phyloP scores from a whole-genome alignment of 2,113 vertebrate genomes.

The Caretta caretta region DNA sequence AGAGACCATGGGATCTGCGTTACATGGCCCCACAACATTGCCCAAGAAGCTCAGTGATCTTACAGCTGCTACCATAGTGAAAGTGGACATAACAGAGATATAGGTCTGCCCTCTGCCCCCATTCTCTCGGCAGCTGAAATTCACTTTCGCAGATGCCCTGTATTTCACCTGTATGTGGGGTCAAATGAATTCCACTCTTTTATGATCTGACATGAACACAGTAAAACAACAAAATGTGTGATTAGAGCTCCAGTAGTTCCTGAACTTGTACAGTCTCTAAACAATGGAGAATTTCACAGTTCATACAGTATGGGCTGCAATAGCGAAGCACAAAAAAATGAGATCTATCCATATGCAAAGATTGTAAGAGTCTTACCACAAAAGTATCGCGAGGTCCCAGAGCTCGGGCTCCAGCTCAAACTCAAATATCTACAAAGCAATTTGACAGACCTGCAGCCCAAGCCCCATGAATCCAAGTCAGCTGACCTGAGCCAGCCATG shows the following conservation, averaged over 20 bases:
- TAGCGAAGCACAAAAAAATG: not conserved
- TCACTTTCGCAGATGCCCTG: not conserved
- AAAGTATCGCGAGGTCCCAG: not conserved
- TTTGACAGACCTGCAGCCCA: not conserved
- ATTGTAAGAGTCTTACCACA: no score
- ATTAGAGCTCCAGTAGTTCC: not conserved
- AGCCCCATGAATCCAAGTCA: not conserved
- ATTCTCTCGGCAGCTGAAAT: not conserved
- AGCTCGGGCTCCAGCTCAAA: not conserved
- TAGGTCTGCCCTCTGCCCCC: not conserved
- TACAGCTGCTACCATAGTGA: not conserved
- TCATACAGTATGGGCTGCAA: not conserved
- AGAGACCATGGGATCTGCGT: not conserved
- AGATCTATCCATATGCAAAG: not conserved
- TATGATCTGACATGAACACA: not conserved
- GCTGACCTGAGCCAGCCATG: not conserved
- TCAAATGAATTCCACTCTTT: not conserved
- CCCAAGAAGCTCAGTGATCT: not conserved
- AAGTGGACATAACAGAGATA: not conserved
- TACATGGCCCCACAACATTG: not conserved
- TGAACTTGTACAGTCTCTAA: not conserved
- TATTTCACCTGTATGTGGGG: not conserved
- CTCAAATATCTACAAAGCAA: not conserved
- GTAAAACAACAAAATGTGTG: not conserved
- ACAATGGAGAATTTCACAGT: not conserved